These are phyloP conservation scores for Gymnodraco acuticeps DNA, from an alignment of 2,797 vertebrate species.

Conservation along the genomic window DNA sequence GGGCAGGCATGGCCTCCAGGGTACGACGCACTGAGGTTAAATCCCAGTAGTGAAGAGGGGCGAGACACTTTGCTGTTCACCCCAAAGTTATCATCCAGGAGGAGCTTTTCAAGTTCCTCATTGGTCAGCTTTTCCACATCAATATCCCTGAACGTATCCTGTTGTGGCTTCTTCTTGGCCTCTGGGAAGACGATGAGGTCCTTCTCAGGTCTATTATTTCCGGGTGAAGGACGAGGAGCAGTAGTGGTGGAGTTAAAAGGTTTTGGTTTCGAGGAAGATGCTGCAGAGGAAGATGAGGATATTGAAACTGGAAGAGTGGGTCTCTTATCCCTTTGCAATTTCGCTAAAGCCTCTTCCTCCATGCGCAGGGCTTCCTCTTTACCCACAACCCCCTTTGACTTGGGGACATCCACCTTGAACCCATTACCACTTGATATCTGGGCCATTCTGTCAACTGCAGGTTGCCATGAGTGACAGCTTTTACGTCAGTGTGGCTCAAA, in stretches of 20 bases:
- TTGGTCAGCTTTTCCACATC: slow-evolving; percentile 93
- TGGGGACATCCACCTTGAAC: slow-evolving; percentile 88
- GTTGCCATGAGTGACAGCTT: slow-evolving; percentile 81
- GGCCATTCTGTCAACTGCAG: slow-evolving; percentile 90
- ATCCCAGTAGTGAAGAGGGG: slow-evolving; percentile 84
- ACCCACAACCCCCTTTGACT: slow-evolving; percentile 90
- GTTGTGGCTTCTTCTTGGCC: slow-evolving; percentile 84
- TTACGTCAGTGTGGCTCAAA: slow-evolving; percentile 58
- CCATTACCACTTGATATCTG: slow-evolving; percentile 94
- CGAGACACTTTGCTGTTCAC: slow-evolving; percentile 81
- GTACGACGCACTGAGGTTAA: slow-evolving; percentile 88
- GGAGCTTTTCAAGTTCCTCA: slow-evolving; percentile 94
- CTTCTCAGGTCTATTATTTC: slow-evolving; percentile 85
- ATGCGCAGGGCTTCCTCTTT: slow-evolving; percentile 98
- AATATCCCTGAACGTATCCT: slow-evolving; percentile 87
- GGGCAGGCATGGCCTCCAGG: slow-evolving; percentile 86
- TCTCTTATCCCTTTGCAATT: slow-evolving; percentile 90
- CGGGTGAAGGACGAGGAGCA: slow-evolving; percentile 76
- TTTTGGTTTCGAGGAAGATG: slow-evolving; percentile 59
- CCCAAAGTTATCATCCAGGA: slow-evolving; percentile 93
- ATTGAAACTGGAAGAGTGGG: slow-evolving; percentile 73
- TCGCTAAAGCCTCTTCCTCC: slow-evolving; percentile 97
- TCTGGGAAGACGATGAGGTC: slow-evolving; percentile 98
- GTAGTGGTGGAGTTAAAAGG: slow-evolving; percentile 55
- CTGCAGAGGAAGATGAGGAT: slow-evolving; percentile 67